Conservation (phyloP, 2,113 vertebrate species). For the Clarias gariepinus region DNA sequence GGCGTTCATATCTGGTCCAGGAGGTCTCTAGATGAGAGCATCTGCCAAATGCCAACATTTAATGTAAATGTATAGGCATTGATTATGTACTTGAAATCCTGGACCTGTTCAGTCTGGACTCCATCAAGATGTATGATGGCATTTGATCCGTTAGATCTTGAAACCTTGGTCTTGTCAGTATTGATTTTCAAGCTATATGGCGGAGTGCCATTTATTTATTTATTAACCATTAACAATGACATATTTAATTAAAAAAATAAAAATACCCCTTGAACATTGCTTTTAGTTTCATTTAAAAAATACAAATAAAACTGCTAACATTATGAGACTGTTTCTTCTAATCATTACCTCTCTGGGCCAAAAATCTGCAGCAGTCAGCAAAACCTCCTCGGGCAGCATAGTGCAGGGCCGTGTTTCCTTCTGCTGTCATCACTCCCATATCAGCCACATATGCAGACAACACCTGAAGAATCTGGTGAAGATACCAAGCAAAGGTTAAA, state of each 20-base stretch:
- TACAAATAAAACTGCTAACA: not conserved
- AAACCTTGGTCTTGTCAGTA: not conserved
- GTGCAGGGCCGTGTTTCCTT: constrained; percentile 86
- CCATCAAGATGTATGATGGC: not conserved
- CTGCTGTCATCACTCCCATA: constrained; percentile 75
- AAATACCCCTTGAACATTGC: not conserved
- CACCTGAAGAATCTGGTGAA: constrained; percentile 67
- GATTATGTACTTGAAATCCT: too few relatives aligned
- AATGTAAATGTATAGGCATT: too few relatives aligned
- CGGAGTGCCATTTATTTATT: too few relatives aligned
- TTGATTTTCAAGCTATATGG: not conserved
- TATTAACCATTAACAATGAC: not conserved
- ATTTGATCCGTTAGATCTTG: not conserved
- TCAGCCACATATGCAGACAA: constrained; percentile 81
- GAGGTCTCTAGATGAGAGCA: not conserved
- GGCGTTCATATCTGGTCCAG: not conserved
- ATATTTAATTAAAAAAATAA: not conserved
- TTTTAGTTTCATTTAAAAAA: not conserved
- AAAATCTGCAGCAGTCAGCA: constrained; percentile 86
- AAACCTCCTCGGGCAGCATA: constrained; percentile 83
- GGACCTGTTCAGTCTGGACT: not conserved
- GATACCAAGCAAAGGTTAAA: not conserved
- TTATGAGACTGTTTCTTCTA: not conserved
- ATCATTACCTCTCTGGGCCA: constrained; percentile 90
- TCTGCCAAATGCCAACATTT: too few relatives aligned